These are phyloP conservation scores for Zootoca vivipara DNA, from an alignment of 2,113 vertebrate species.

Conservation along the genomic window DNA sequence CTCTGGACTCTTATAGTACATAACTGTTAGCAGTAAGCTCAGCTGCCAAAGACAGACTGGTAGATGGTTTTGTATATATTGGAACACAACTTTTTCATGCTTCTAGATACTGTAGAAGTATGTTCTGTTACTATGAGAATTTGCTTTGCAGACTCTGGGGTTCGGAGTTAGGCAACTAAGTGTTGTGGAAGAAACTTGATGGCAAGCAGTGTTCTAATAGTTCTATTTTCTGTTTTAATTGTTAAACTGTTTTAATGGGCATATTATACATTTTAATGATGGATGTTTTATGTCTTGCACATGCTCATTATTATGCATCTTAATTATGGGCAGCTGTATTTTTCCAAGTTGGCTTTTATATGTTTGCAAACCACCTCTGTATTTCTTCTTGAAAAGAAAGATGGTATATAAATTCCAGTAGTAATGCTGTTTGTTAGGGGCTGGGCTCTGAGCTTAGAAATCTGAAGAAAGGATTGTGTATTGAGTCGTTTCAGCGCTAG, in stretches of 20 bases:
- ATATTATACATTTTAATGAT: too few relatives aligned
- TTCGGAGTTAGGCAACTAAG: constrained; percentile 36
- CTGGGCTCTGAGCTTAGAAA: neutral
- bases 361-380: too few relatives aligned
- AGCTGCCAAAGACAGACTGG: neutral
- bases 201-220: neutral
- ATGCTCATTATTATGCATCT: too few relatives aligned
- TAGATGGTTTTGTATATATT: too few relatives aligned
- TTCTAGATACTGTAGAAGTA: neutral
- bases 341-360: too few relatives aligned
- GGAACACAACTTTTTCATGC: neutral
- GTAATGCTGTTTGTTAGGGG: too few relatives aligned
- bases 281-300: too few relatives aligned
- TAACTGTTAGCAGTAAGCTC: neutral
- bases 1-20: neutral
- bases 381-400: too few relatives aligned
- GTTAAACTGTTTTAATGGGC: too few relatives aligned
- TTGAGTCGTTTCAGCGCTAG: neutral
- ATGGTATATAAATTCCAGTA: too few relatives aligned
- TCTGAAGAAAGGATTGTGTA: neutral
- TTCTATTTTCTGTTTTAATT: too few relatives aligned
- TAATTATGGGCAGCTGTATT: too few relatives aligned
- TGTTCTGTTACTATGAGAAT: neutral
- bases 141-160: constrained; percentile 3
- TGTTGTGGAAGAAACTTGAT: constrained; percentile 25